A percentile compares a stretch with the other conserved stretches of the same genome.
Evolutionary conservation across 2,113 vertebrate genomes (phyloP).

Genomic region (Neolamprologus devosi): DNA sequence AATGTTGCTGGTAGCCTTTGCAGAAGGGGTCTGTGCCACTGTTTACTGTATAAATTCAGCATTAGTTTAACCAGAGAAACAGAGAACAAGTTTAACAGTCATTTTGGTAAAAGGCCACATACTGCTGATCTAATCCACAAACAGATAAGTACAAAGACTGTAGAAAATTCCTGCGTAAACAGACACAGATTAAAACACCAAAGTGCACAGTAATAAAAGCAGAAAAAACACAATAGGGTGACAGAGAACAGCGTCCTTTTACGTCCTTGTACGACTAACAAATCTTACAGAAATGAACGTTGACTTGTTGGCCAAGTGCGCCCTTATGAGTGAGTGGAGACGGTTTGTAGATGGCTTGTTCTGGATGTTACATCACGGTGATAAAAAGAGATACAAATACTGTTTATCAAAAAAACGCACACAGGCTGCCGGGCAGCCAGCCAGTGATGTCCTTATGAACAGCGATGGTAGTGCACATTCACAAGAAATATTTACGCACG

Average conservation of each 20-base stretch:
- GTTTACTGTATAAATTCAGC: constrained; percentile 8
- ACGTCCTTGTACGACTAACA: background rate
- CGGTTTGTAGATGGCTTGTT: background rate
- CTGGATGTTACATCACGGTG: background rate
- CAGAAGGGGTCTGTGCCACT: background rate
- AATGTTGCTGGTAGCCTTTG: background rate
- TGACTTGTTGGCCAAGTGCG: background rate
- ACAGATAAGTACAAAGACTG: constrained; percentile 17
- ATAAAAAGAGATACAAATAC: constrained; percentile 44
- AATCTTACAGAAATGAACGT: background rate
- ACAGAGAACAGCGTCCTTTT: background rate
- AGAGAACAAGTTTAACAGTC: constrained; percentile 40
- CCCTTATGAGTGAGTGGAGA: background rate
- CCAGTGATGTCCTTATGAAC: background rate
- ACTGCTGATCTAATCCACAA: background rate
- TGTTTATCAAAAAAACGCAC: background rate
- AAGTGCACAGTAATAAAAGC: background rate
- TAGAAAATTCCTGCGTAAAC: constrained; percentile 14
- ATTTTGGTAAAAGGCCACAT: constrained; percentile 44
- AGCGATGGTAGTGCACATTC: constrained; percentile 3
- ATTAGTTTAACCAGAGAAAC: background rate
- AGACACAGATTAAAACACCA: constrained; percentile 6
- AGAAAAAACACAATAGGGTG: background rate
- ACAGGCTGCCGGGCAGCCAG: background rate
- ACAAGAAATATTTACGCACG: constrained; percentile 29